phyloP scores from a whole-genome alignment of 2,888 invertebrate genomes.

The Sialis fuliginosa region DNA sequence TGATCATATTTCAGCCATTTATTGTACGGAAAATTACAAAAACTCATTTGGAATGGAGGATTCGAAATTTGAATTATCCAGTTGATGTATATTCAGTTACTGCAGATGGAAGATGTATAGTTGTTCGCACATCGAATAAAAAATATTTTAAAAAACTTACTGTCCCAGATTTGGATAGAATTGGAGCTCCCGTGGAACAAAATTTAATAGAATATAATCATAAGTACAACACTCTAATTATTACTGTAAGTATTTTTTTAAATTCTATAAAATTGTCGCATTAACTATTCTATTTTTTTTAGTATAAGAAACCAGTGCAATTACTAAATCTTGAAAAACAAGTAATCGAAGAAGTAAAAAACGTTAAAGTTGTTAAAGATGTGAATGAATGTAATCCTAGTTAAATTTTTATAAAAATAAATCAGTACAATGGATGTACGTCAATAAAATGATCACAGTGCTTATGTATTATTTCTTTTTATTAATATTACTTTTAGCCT shows the following conservation, averaged over 20 bases:
- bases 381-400: constrained; percentile 23
- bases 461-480: too few relatives aligned
- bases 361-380: constrained; percentile 18
- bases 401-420: constrained; percentile 4
- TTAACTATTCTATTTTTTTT: constrained; percentile 20
- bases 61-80: constrained; percentile 60
- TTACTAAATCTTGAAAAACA: constrained; percentile 53
- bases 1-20: constrained; percentile 37
- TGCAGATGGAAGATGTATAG: constrained; percentile 41
- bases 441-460: too few relatives aligned
- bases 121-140: constrained; percentile 59
- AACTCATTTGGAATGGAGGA: constrained; percentile 62
- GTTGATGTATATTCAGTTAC: constrained; percentile 51
- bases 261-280: constrained; percentile 1
- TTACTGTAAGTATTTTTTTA: constrained; percentile 35
- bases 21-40: constrained; percentile 54
- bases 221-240: constrained; percentile 59
- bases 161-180: constrained; percentile 51
- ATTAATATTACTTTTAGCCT: too few relatives aligned
- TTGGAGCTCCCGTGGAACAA: constrained; percentile 41
- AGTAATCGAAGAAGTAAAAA: constrained; percentile 21
- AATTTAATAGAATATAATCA: constrained; percentile 46
- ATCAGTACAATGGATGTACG: not conserved
- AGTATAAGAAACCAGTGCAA: constrained; percentile 61
- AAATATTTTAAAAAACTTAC: constrained; percentile 61